Evolutionary conservation across 2,888 invertebrate species (phyloP).

Genomic region (Ectropis crepuscularia): DNA sequence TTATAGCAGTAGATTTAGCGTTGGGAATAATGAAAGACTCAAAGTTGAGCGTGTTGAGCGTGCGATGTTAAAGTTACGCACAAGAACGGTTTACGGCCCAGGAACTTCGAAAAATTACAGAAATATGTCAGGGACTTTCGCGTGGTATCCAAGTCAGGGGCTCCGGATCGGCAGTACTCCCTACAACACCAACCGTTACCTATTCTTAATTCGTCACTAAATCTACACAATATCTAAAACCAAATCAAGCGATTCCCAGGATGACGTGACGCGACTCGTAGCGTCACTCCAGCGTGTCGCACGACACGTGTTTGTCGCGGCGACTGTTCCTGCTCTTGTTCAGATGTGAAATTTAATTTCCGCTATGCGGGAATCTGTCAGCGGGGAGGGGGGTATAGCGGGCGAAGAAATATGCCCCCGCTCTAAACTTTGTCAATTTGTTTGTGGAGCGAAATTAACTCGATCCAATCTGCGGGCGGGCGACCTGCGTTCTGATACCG

Average conservation of each 20-base stretch:
- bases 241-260: constrained; percentile 60
- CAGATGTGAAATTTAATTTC: constrained; percentile 85
- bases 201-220: too few relatives aligned
- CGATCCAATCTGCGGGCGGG: constrained; percentile 82
- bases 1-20: too few relatives aligned
- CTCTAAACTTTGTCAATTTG: constrained; percentile 85
- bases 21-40: too few relatives aligned
- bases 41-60: too few relatives aligned
- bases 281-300: constrained; percentile 50
- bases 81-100: too few relatives aligned
- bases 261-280: constrained; percentile 43
- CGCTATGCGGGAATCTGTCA: constrained; percentile 80
- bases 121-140: too few relatives aligned
- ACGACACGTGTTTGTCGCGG: constrained; percentile 73
- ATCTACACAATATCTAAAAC: too few relatives aligned
- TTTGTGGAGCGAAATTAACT: constrained; percentile 85
- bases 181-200: too few relatives aligned
- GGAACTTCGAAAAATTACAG: too few relatives aligned
- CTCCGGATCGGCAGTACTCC: too few relatives aligned
- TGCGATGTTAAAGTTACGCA: too few relatives aligned
- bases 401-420: constrained; percentile 83
- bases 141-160: too few relatives aligned
- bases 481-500: constrained; percentile 72
- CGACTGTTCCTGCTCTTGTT: constrained; percentile 78
- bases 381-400: constrained; percentile 55